phyloP scores from a whole-genome alignment of 2,113 vertebrate species.

The Dunckerocampus dactyliophorus region DNA sequence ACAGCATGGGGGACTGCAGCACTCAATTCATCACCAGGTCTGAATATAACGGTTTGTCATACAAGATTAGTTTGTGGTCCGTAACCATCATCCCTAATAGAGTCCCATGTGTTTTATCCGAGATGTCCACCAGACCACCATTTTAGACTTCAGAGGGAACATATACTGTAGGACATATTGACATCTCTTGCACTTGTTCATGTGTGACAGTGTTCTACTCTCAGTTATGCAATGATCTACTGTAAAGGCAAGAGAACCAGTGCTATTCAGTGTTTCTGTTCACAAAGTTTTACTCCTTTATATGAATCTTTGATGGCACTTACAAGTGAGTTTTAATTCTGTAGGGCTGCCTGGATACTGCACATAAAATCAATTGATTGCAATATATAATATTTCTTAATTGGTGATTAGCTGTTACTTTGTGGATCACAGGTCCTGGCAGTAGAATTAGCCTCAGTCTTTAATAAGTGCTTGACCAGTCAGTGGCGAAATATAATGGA shows the following conservation, averaged over 20 bases:
- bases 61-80: conserved; percentile 74
- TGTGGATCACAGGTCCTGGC: conserved; percentile 68
- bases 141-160: conserved; percentile 56
- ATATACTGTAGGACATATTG: conserved; percentile 29
- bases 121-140: conserved; percentile 67
- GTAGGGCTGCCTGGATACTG: conserved; percentile 27
- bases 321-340: conserved; percentile 23
- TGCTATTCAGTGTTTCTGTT: background rate
- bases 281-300: conserved; percentile 1
- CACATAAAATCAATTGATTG: conserved; percentile 66
- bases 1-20: conserved; percentile 69
- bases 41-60: conserved; percentile 78
- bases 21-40: conserved; percentile 72
- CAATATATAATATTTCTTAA: conserved; percentile 71
- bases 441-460: conserved; percentile 58
- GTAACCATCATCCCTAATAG: conserved; percentile 75
- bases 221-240: conserved; percentile 3
- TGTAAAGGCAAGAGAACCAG: conserved; percentile 7
- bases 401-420: conserved; percentile 68
- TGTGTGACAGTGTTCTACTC: conserved; percentile 19
- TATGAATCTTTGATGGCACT: conserved; percentile 11
- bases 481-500: conserved; percentile 56
- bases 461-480: conserved; percentile 67
- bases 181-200: conserved; percentile 33
- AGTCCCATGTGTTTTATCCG: conserved; percentile 65